Evolutionary conservation across 2,113 vertebrate species (phyloP).

Genomic region (Petromus typicus): DNA sequence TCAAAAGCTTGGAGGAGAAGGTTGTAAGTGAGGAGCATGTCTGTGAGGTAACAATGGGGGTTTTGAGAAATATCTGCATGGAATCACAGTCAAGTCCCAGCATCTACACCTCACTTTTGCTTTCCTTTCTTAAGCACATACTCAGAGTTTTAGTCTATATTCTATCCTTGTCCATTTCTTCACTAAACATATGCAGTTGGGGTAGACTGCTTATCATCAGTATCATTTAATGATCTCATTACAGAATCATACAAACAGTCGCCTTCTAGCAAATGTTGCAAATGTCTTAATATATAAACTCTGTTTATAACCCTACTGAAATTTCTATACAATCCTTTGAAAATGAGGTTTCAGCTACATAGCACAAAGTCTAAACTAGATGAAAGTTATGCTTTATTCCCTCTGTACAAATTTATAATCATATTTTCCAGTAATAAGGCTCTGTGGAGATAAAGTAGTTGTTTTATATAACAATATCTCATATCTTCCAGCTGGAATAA

Average conservation of each 20-base stretch:
- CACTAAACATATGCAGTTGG: background rate
- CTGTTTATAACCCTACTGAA: constrained; percentile 30
- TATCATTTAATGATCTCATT: constrained; percentile 22
- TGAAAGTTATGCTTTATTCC: background rate
- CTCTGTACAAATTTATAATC: constrained; percentile 40
- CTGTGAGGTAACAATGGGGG: background rate
- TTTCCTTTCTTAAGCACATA: background rate
- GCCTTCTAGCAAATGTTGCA: background rate
- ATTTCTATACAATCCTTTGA: background rate
- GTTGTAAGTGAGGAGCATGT: background rate
- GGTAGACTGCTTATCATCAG: background rate
- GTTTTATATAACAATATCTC: constrained; percentile 72
- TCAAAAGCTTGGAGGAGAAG: background rate
- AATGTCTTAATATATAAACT: constrained; percentile 21
- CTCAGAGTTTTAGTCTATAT: background rate
- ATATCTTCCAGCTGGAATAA: constrained; percentile 78
- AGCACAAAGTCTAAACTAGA: constrained; percentile 41
- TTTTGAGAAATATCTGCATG: background rate
- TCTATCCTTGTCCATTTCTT: constrained; percentile 4
- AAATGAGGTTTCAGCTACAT: constrained; percentile 41
- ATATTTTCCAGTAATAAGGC: constrained; percentile 68
- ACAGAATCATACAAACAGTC: background rate
- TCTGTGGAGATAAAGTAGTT: constrained; percentile 59
- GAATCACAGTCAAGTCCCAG: background rate
- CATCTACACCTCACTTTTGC: background rate